Base-by-base conservation (phyloP, 1,140 invertebrate species). In the Habropoda laboriosa region DNA sequence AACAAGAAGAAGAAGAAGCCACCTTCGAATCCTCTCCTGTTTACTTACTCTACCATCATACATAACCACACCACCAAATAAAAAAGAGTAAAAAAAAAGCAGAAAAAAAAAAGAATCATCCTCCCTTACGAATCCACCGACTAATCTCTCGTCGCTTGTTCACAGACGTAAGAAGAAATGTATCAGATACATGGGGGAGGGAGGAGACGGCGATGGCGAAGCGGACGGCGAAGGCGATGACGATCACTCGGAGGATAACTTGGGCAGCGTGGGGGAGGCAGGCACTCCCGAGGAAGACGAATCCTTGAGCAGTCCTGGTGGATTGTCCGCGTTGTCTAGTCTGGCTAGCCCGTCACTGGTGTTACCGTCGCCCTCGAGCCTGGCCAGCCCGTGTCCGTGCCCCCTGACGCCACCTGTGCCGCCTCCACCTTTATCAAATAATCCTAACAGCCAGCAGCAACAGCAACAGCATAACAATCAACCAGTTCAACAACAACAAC, bases 161-260 rank as follows among this genome's bases (percentile, higher is more conserved):
- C 96, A 42, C 94, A 99, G 98, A 94, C 97, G 98, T 94, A 99
- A 99, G 95, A 99, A 99, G 94, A 99, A 99, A 94, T 99, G 98
- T 95, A 97, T 99, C 92, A 96, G 98, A 81, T 99, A 98, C 94
- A 96, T 98, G 96, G 95, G 95, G 90, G 93, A 93, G 88, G 93
- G 96, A 95, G 94, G 95, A 94, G 88, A 95, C 91, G 94, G 96
- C 88, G 94, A 96, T 90, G 93, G 95, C 90, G 94, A 95, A 90
- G 95, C 95, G 86, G 95, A 93, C 64, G 96, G 91, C 93, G 96
- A 93, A 89, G 93, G 83, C 81, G 92, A 90, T 91, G 95, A 95
- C 85, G 97, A 97, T 87, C 95, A 95, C 81, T 96, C 95, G 75
- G 96, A 97, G 89, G 97, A 97, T 82, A 96, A 96, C 87, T 90